Percentiles rank a stretch among this genome's conserved stretches.
These are phyloP conservation scores for Xylocampa areola DNA, from an alignment of 2,888 invertebrate genomes.

Conservation along the genomic window DNA sequence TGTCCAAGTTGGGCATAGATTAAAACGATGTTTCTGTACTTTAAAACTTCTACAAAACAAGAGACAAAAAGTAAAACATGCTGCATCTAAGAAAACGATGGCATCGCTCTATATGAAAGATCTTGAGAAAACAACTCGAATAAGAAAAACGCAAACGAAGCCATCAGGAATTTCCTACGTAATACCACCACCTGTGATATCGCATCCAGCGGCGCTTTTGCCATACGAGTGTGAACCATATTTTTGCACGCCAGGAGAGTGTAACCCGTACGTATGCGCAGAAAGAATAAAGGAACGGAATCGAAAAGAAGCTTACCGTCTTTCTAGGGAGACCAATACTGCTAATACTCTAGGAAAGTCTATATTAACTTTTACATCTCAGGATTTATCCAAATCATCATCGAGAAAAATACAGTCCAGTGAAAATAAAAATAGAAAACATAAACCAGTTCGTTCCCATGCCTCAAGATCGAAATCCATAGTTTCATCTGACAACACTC, in stretches of 20 bases:
- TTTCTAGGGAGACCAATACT: conserved; percentile 34
- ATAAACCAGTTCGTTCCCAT: conserved; percentile 5
- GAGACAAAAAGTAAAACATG: conserved; percentile 20
- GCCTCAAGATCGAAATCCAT: conserved; percentile 10
- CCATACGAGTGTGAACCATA: conserved; percentile 64
- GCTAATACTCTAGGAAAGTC: conserved; percentile 17
- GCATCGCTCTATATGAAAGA: conserved; percentile 11
- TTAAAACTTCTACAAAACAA: conserved; percentile 57
- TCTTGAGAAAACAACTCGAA: not conserved
- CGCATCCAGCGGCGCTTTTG: conserved; percentile 25
- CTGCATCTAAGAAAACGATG: conserved; percentile 42
- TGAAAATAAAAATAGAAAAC: conserved; percentile 10
- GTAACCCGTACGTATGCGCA: conserved; percentile 60
- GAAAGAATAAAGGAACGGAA: conserved; percentile 34
- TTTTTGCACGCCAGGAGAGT: conserved; percentile 60
- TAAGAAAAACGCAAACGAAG: conserved; percentile 31
- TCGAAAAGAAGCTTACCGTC: not conserved
- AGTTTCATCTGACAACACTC: conserved; percentile 22
- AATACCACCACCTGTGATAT: conserved; percentile 20
- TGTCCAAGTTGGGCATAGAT: conserved; percentile 24
- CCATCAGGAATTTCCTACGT: conserved; percentile 24
- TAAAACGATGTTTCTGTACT: conserved; percentile 66
- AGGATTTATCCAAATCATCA: conserved; percentile 20
- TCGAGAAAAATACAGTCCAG: conserved; percentile 11
- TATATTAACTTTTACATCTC: conserved; percentile 30